phyloP scores from a whole-genome alignment of 2,888 invertebrate genomes.

The Coleophora flavipennella region DNA sequence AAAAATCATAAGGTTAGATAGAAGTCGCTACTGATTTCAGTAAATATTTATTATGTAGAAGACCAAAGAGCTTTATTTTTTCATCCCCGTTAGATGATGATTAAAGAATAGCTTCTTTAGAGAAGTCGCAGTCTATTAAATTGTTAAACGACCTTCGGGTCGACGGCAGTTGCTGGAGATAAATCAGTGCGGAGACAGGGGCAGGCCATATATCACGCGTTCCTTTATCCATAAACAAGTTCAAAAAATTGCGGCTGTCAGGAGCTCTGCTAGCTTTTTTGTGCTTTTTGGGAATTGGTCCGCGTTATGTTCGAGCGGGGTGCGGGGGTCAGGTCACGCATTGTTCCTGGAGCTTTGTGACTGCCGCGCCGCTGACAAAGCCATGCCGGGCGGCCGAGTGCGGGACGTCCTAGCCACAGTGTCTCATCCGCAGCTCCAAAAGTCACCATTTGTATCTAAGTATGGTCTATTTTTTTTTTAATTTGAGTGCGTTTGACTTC shows the following conservation, averaged over 20 bases:
- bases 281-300: constrained; percentile 19
- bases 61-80: too few relatives aligned
- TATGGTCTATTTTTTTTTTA: too few relatives aligned
- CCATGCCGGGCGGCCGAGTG: too few relatives aligned
- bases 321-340: constrained; percentile 25
- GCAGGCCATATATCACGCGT: constrained; percentile 36
- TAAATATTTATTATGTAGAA: too few relatives aligned
- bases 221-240: constrained; percentile 28
- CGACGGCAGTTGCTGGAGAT: constrained; percentile 13
- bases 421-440: too few relatives aligned
- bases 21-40: too few relatives aligned
- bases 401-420: too few relatives aligned
- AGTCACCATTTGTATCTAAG: too few relatives aligned
- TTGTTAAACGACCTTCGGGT: too few relatives aligned
- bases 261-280: constrained; percentile 19
- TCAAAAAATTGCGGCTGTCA: constrained; percentile 38
- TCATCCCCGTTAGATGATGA: not conserved
- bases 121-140: not conserved
- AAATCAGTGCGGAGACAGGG: constrained; percentile 17
- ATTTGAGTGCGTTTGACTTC: too few relatives aligned
- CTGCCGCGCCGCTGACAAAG: not conserved
- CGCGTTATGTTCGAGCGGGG: constrained; percentile 19
- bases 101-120: not conserved
- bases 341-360: constrained; percentile 5
- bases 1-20: too few relatives aligned